These are phyloP conservation scores for Torymus tubicola DNA, from an alignment of 2,888 invertebrate genomes.

Conservation along the genomic window DNA sequence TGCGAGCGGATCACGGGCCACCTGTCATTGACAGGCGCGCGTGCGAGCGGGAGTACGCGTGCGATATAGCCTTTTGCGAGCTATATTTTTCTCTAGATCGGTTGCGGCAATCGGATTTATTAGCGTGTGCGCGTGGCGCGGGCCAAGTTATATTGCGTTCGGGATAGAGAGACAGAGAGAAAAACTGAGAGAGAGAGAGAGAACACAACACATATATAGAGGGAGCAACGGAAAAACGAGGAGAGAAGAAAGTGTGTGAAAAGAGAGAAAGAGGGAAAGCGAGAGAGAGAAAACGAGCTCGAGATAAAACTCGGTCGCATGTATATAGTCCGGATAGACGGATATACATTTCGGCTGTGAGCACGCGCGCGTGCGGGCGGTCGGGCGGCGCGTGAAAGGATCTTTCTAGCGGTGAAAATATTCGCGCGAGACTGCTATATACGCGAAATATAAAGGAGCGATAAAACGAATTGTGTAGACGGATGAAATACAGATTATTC, in stretches of 20 bases:
- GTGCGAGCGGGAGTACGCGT: too few species aligned
- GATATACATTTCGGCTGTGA: conserved; percentile 28
- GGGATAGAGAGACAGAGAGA: conserved; percentile 18
- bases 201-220: conserved; percentile 7
- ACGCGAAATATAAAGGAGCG: conserved; percentile 42
- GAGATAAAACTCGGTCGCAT: conserved; percentile 47
- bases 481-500: conserved; percentile 51
- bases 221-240: conserved; percentile 26
- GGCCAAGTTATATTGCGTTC: conserved; percentile 50
- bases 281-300: conserved; percentile 16
- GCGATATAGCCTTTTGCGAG: conserved; percentile 36
- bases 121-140: conserved; percentile 40
- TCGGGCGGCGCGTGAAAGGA: conserved; percentile 46
- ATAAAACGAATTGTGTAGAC: conserved; percentile 52
- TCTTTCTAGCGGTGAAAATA: conserved; percentile 44
- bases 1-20: conserved; percentile 39
- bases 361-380: conserved; percentile 18
- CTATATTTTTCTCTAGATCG: conserved; percentile 54
- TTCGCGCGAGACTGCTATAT: conserved; percentile 37
- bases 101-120: conserved; percentile 54
- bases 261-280: background rate
- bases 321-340: conserved; percentile 5
- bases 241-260: conserved; percentile 1
- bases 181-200: conserved; percentile 12
- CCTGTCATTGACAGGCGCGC: conserved; percentile 54